Evolutionary conservation across 1,140 invertebrate species (phyloP), one percentile per base, ranked within the genome.

Genomic region (Leptoteleia sp.): DNA sequence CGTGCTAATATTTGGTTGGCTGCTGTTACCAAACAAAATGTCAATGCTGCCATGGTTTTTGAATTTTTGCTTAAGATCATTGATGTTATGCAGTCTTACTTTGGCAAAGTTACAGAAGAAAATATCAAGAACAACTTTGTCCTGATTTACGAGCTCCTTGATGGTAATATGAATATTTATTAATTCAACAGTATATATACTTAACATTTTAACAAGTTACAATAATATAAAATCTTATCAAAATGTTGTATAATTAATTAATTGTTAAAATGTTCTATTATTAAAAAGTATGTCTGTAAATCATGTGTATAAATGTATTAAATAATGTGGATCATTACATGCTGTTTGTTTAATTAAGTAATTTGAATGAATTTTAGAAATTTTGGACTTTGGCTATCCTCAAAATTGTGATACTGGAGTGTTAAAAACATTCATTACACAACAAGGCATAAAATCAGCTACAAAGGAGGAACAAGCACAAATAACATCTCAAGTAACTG

Each of bases 81-180:
- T 77, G 97, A 99, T 87, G 98, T 99, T 43, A 99, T 99, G 98
- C 97, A 99, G 85, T 98, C 97, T 0, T 99, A 99, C 87, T 99
- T 99, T 91, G 98, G 98, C 48, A 99, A 99, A 90, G 97, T 99
- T 59, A 99, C 98, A 0, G 99, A 99, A 88, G 99, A 99, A 89
- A 99, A 99, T 87, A 99, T 99, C 83, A 99, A 99, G 90, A 99
- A 99, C 86, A 99, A 99, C 89, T 99, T 99, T 92, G 98, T 99
- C 35, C 92, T 99, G 0, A 99, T 99, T 82, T 99, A 99, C 90
- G 99, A 99, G 91, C 90, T 99, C 77, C 92, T 99, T 29, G 99
- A 99, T 92, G 96, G 96, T 97, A 90, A 90, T 84, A 77, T 35
- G 1, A 19, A 13, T 40, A 38, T 54, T 7, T 27, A 37, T 4